phyloP scores from a whole-genome alignment of 2,113 vertebrate genomes.

The Anarhynchus alexandrinus region DNA sequence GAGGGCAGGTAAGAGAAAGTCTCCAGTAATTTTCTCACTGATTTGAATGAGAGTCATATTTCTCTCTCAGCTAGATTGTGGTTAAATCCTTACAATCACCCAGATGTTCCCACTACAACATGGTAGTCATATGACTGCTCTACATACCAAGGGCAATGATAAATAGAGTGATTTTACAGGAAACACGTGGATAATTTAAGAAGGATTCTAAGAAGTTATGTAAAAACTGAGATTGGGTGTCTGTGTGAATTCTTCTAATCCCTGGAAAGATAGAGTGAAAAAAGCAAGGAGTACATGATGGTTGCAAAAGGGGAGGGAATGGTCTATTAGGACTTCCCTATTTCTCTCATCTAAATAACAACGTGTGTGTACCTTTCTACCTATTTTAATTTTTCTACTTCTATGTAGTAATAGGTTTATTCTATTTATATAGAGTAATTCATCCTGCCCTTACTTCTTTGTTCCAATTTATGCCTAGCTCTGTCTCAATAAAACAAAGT shows the following conservation, averaged over 20 bases:
- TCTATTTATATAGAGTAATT: not conserved
- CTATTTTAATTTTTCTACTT: not conserved
- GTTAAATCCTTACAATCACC: not conserved
- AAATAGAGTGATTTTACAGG: not conserved
- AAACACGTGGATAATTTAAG: not conserved
- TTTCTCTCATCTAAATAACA: not conserved
- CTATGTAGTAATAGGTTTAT: not conserved
- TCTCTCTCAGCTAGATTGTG: not conserved
- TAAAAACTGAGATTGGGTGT: not conserved
- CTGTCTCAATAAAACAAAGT: not conserved
- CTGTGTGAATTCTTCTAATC: not conserved
- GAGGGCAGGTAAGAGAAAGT: not conserved
- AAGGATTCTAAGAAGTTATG: not conserved
- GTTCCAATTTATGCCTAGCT: not conserved
- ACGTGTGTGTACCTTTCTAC: fast-evolving
- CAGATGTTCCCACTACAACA: not conserved
- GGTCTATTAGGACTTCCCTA: not conserved
- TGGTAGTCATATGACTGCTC: not conserved
- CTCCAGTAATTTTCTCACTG: not conserved
- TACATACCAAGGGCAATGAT: not conserved
- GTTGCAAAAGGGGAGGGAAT: not conserved
- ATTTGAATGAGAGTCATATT: not conserved
- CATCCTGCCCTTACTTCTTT: not conserved
- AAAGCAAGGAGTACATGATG: not conserved
- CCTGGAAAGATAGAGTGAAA: not conserved